phyloP scores from a whole-genome alignment of 2,888 invertebrate genomes.

The Orchestes rusci region DNA sequence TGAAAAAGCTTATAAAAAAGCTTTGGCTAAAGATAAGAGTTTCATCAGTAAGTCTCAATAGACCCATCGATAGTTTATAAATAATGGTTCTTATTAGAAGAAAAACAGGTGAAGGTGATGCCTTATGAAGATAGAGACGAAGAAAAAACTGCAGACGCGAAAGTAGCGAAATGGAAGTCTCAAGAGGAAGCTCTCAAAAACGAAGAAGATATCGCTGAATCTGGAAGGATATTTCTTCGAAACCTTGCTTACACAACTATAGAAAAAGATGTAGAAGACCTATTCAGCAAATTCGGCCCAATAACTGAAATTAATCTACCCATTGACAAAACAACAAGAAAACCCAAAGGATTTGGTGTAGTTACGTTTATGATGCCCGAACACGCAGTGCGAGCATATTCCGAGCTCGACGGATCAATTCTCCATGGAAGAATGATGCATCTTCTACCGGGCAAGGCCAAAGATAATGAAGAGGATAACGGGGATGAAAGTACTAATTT shows the following conservation, averaged over 20 bases:
- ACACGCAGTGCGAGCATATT: slow-evolving; percentile 84
- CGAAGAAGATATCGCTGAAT: slow-evolving; percentile 78
- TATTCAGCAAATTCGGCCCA: slow-evolving; percentile 82
- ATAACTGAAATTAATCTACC: slow-evolving; percentile 84
- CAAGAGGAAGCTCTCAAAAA: slow-evolving; percentile 58
- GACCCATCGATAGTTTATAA: background rate
- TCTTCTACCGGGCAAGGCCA: slow-evolving; percentile 77
- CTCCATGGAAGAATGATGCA: slow-evolving; percentile 92
- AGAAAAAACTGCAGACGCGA: slow-evolving; percentile 30
- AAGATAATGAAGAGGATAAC: slow-evolving; percentile 40
- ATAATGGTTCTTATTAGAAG: slow-evolving; percentile 36
- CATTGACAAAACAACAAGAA: slow-evolving; percentile 72
- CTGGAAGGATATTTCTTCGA: slow-evolving; percentile 86
- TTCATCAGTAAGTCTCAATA: slow-evolving; percentile 60
- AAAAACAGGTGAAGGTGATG: slow-evolving; percentile 21
- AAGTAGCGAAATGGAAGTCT: slow-evolving; percentile 51
- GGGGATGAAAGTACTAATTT: slow-evolving; percentile 52
- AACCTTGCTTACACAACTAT: slow-evolving; percentile 83
- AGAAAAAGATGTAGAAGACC: slow-evolving; percentile 73
- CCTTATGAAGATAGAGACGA: slow-evolving; percentile 37
- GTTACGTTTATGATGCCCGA: slow-evolving; percentile 92
- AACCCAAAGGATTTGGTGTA: slow-evolving; percentile 88
- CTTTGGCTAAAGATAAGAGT: slow-evolving; percentile 75
- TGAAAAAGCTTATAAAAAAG: slow-evolving; percentile 71
- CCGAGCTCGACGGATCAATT: slow-evolving; percentile 81